Evolutionary conservation across 2,113 vertebrate species (phyloP).

Genomic region (Sylvicapra grimmia): DNA sequence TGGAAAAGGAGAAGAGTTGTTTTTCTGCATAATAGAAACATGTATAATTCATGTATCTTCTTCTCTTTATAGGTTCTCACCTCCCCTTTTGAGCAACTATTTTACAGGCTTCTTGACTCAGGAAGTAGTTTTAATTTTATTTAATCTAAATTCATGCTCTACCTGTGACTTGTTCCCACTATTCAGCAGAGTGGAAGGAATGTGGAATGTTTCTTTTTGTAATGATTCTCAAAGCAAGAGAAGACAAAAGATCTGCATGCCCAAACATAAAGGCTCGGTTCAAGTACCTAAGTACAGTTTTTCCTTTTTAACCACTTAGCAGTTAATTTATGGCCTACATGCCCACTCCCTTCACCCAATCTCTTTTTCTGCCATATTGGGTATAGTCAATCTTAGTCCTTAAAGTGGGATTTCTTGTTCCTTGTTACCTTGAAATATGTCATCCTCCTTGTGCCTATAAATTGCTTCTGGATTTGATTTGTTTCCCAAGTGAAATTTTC

Average conservation of each 20-base stretch:
- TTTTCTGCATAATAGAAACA: not conserved
- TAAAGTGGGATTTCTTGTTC: not conserved
- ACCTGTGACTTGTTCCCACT: not conserved
- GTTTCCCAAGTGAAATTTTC: slow-evolving; percentile 5
- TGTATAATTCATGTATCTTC: not conserved
- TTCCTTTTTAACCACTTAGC: slow-evolving; percentile 6
- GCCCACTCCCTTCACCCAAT: not conserved
- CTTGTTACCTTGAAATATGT: not conserved
- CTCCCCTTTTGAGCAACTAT: not conserved
- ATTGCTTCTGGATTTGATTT: not conserved
- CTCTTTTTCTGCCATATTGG: not conserved
- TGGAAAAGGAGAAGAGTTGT: not conserved
- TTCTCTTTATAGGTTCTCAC: not conserved
- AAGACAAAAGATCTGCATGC: not conserved
- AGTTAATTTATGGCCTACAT: not conserved
- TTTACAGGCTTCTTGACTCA: slow-evolving; percentile 3
- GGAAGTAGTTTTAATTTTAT: slow-evolving; percentile 15
- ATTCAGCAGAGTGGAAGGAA: not conserved
- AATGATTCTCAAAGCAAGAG: not conserved
- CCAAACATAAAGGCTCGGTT: not conserved
- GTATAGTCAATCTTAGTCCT: not conserved
- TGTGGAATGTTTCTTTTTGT: not conserved
- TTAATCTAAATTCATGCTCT: not conserved
- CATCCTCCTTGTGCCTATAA: not conserved
- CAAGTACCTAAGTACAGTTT: not conserved